A percentile compares a stretch with the other conserved stretches of the same genome.
These are phyloP conservation scores for Pygoscelis adeliae DNA, from an alignment of 2,113 vertebrate species.

Conservation along the genomic window DNA sequence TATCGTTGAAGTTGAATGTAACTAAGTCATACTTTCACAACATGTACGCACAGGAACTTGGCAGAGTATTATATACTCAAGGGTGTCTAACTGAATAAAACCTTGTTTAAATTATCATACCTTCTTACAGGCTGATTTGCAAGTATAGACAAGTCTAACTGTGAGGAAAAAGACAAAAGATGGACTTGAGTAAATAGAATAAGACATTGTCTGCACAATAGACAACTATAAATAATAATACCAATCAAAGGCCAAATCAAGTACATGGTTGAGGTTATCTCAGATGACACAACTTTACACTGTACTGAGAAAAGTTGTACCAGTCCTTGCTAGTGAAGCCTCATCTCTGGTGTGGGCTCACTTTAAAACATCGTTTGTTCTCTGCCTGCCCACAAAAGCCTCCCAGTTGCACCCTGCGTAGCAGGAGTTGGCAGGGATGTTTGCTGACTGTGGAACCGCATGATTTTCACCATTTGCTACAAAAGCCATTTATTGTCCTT, in stretches of 20 bases:
- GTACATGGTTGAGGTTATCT: neutral
- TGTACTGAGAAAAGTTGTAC: neutral
- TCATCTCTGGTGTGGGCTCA: neutral
- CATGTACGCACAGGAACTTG: neutral
- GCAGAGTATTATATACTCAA: neutral
- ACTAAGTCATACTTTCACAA: neutral
- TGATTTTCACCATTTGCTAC: neutral
- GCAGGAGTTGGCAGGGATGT: neutral
- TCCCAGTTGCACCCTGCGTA: rapidly evolving
- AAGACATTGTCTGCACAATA: neutral
- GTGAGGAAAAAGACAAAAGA: neutral
- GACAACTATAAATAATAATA: neutral
- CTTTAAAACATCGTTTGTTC: neutral
- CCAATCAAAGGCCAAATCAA: neutral
- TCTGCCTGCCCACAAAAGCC: neutral
- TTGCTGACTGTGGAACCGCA: neutral
- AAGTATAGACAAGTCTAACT: neutral
- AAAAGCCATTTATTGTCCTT: neutral
- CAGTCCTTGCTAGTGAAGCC: neutral
- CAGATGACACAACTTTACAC: neutral
- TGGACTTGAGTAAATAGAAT: neutral
- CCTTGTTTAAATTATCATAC: neutral
- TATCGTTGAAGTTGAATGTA: neutral
- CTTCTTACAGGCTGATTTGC: neutral
- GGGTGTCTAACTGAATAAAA: neutral